Percentiles rank a stretch among this genome's conserved stretches.
Evolutionary conservation across 2,888 invertebrate genomes (phyloP).

Genomic region (Drosophila yooni): DNA sequence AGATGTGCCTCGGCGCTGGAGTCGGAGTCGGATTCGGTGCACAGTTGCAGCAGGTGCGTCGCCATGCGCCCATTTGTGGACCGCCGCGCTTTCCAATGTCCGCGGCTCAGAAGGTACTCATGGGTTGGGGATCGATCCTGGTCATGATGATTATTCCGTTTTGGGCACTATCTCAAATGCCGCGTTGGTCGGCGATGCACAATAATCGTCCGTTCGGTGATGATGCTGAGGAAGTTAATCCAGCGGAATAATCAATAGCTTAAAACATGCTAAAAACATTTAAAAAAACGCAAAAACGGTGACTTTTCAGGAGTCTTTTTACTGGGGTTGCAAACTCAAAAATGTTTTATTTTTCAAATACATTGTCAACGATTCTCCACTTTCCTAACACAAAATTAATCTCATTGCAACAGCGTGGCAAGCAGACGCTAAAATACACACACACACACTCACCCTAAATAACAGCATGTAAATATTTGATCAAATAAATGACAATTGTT

Average conservation of each 20-base stretch:
- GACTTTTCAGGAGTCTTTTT: constrained; percentile 60
- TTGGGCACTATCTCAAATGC: constrained; percentile 60
- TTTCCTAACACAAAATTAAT: background rate
- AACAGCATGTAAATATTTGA: background rate
- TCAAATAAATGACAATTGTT: background rate
- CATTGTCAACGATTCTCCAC: no score
- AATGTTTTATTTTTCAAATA: background rate
- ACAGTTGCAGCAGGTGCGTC: constrained; percentile 50
- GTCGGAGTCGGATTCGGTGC: constrained; percentile 5
- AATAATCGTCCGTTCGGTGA: constrained; percentile 42
- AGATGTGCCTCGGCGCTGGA: background rate
- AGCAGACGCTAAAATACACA: background rate
- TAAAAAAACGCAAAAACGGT: constrained; percentile 48
- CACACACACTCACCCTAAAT: background rate
- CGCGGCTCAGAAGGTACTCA: constrained; percentile 32
- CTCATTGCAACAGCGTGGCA: constrained; percentile 9
- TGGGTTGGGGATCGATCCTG: constrained; percentile 54
- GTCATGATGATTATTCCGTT: constrained; percentile 71
- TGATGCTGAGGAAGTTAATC: constrained; percentile 9
- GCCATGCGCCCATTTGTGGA: constrained; percentile 51
- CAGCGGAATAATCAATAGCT: background rate
- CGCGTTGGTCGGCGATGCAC: constrained; percentile 63
- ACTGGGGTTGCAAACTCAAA: constrained; percentile 40
- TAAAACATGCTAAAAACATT: constrained; percentile 31
- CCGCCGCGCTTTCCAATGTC: constrained; percentile 74